Evolutionary conservation across 2,888 invertebrate species (phyloP).

Genomic region (Trissoscelio sp.): DNA sequence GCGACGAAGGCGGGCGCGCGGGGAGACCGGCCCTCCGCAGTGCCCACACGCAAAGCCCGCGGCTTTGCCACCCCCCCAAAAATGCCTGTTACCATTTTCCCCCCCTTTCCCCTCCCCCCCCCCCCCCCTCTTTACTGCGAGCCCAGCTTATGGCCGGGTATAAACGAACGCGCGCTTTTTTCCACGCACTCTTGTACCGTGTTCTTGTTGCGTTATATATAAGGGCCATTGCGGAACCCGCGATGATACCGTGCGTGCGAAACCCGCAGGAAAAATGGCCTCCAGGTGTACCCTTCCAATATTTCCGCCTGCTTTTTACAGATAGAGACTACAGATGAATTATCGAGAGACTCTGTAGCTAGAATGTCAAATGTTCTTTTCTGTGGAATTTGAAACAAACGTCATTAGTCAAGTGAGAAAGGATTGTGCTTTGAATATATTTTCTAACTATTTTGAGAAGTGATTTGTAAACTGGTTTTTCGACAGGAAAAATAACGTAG

Average conservation of each 20-base stretch:
- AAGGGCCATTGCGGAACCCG: constrained; percentile 24
- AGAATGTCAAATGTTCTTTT: neutral
- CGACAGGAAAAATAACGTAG: neutral
- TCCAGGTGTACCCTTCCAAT: neutral
- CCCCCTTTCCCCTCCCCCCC: too few relatives aligned
- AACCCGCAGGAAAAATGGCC: constrained; percentile 6
- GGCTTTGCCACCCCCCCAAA: too few relatives aligned
- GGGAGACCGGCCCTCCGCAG: too few relatives aligned
- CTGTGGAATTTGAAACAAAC: neutral
- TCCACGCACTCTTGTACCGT: constrained; percentile 15
- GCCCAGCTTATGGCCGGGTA: constrained; percentile 10
- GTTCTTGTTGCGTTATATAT: constrained; percentile 41
- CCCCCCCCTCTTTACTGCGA: too few relatives aligned
- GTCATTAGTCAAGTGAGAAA: neutral
- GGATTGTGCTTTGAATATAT: constrained; percentile 2
- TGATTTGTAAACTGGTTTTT: constrained; percentile 18
- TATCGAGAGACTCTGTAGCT: neutral
- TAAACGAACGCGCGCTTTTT: constrained; percentile 56
- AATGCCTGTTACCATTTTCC: too few relatives aligned
- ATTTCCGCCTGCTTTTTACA: constrained; percentile 2
- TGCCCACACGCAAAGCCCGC: too few relatives aligned
- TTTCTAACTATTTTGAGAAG: constrained; percentile 14
- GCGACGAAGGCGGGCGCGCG: too few relatives aligned
- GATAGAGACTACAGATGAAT: constrained; percentile 10
- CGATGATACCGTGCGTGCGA: constrained; percentile 21